Conservation (phyloP, 2,113 vertebrate species). For the Rallus limicola region DNA sequence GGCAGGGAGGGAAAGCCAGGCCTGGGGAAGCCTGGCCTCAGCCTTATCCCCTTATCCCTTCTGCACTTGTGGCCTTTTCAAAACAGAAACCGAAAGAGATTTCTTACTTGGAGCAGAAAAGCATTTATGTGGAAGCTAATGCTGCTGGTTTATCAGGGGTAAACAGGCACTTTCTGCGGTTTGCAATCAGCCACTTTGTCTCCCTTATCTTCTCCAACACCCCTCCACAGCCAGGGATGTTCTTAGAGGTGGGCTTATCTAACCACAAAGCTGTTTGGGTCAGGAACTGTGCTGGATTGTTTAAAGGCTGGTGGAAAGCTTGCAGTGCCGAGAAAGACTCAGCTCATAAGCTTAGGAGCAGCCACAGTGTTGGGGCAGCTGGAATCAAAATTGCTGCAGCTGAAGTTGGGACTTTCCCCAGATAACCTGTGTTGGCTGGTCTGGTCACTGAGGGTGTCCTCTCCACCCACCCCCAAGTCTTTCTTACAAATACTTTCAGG, state of each 20-base stretch:
- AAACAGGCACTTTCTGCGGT: not conserved
- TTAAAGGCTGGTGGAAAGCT: not conserved
- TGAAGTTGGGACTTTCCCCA: not conserved
- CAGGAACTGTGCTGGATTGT: not conserved
- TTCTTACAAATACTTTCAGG: not conserved
- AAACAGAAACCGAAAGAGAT: not conserved
- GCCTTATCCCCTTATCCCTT: accelerated
- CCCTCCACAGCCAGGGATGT: not conserved
- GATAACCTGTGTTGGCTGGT: not conserved
- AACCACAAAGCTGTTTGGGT: not conserved
- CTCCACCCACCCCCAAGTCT: not conserved
- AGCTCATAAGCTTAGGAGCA: not conserved
- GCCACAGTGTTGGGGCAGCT: not conserved
- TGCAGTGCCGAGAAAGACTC: not conserved
- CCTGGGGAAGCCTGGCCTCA: not conserved
- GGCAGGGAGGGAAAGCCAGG: not conserved
- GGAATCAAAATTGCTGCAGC: not conserved
- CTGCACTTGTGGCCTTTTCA: not conserved
- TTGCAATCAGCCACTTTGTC: not conserved
- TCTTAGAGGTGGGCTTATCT: not conserved
- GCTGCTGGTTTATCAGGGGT: not conserved
- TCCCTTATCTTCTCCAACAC: not conserved
- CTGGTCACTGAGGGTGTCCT: not conserved
- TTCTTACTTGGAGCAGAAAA: not conserved
- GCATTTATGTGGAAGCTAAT: not conserved